These are phyloP conservation scores for Cacatua alba DNA, from an alignment of 2,113 vertebrate species.

Conservation along the genomic window DNA sequence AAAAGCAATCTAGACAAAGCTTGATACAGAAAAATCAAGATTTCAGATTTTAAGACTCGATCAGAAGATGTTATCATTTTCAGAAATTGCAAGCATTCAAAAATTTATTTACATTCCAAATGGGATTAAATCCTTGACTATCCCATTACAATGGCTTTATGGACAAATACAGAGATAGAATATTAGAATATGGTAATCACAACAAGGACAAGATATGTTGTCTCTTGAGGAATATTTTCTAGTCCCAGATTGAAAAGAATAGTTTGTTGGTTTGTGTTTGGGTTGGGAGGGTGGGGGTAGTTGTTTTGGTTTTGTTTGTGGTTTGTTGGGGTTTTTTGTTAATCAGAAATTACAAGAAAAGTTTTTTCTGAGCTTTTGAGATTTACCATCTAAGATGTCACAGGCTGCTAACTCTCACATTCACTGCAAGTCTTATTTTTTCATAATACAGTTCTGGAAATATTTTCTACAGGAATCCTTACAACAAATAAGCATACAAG, in stretches of 20 bases:
- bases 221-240: neutral
- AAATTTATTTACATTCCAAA: neutral
- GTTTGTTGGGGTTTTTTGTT: neutral
- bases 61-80: neutral
- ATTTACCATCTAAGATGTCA: neutral
- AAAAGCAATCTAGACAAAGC: neutral
- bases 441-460: neutral
- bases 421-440: neutral
- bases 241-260: neutral
- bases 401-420: neutral
- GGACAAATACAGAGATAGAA: neutral
- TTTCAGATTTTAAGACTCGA: neutral
- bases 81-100: neutral
- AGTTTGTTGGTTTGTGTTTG: neutral
- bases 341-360: neutral
- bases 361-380: neutral
- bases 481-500: neutral
- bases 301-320: neutral
- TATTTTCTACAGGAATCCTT: neutral
- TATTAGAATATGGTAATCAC: neutral
- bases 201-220: neutral
- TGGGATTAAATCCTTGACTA: neutral
- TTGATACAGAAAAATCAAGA: neutral
- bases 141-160: neutral
- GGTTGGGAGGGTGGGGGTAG: neutral